Base-by-base conservation (phyloP, 2,113 vertebrate genomes). In the Merops nubicus region DNA sequence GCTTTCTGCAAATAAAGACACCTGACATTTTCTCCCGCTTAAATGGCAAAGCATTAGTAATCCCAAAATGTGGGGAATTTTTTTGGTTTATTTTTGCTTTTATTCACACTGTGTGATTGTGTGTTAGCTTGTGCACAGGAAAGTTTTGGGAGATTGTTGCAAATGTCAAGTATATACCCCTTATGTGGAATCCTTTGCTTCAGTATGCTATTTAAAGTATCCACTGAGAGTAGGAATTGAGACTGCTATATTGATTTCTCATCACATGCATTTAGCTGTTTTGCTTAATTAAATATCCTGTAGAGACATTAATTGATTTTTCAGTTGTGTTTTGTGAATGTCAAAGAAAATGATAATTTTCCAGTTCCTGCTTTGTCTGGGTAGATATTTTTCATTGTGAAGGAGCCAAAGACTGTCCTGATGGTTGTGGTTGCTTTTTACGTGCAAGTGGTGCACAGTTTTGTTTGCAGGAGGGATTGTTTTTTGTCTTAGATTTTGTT, bases 291-390 rank as follows among this genome's bases (percentile, higher is more conserved):
- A 51, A 76, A 69, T 86, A 31, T 42, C n/a, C 36, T 65, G 3
- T 54, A 62, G 36, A 28, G 45, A 8, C 19, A 60, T 40, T 80
- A 65, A 89, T 76, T 80, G 78, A 64, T 84, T 53, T 84, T 53
- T 31, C 92, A 70, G 70, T 73, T 33, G 10, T 85, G 67, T 93
- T 91, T 87, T 69, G 47, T 85, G 69, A 25, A 42, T 85, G 67
- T 62, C 48, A 36, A 36, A 57, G 47, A n/a, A 7, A 40, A 31
- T 73, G 74, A 38, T 11, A n/a, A 45, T 89, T 91, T 92, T 77
- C 64, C 50, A 74, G 50, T 48, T 65, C 11, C 50, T 85, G 28
- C 38, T 73, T 76, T 94, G 15, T 76, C 64, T 64, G 50, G 81
- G 15, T 45, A 50, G 18, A 4, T 63, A 18, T 83, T 88, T 85